These are phyloP conservation scores for Crotalus helleri DNA, from an alignment of 2,113 vertebrate species.

Conservation along the genomic window DNA sequence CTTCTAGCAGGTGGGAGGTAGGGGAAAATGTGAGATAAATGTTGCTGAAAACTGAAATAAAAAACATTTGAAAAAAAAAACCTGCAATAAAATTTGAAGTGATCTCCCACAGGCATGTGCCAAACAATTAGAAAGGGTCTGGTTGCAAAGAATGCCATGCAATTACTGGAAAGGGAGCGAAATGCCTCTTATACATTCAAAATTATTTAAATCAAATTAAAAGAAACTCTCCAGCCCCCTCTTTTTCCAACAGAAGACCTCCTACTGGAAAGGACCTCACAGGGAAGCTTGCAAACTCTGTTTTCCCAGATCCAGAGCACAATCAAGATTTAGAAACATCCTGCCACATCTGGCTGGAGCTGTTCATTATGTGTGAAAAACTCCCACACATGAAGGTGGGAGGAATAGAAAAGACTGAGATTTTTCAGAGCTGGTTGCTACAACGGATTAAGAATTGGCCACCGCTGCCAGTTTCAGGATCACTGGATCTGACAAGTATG, in stretches of 20 bases:
- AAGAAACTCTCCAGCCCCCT: not conserved
- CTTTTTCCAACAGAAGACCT: not conserved
- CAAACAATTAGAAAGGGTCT: slow-evolving; percentile 20
- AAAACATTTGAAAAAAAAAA: slow-evolving; percentile 41
- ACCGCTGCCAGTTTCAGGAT: not conserved
- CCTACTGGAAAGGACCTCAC: not conserved
- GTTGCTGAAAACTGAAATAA: slow-evolving; percentile 31
- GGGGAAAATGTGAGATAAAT: slow-evolving; percentile 15
- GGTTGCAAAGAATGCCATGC: not conserved
- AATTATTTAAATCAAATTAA: not conserved
- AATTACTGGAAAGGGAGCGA: not conserved
- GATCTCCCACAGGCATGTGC: slow-evolving; percentile 25
- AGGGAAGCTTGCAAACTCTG: not conserved
- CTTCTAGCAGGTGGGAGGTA: slow-evolving; percentile 36
- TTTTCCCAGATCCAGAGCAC: not conserved
- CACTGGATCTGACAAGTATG: not conserved
- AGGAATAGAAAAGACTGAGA: not conserved
- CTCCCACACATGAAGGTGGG: not conserved
- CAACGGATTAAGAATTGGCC: not conserved
- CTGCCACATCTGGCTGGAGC: not conserved
- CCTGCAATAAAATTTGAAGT: slow-evolving; percentile 6
- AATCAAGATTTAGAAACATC: not conserved
- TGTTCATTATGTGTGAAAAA: not conserved
- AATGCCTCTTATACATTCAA: not conserved
- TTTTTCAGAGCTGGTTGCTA: not conserved